Evolutionary conservation across 23 tunicate species (phyloP).

Genomic region (Styela plicata): DNA sequence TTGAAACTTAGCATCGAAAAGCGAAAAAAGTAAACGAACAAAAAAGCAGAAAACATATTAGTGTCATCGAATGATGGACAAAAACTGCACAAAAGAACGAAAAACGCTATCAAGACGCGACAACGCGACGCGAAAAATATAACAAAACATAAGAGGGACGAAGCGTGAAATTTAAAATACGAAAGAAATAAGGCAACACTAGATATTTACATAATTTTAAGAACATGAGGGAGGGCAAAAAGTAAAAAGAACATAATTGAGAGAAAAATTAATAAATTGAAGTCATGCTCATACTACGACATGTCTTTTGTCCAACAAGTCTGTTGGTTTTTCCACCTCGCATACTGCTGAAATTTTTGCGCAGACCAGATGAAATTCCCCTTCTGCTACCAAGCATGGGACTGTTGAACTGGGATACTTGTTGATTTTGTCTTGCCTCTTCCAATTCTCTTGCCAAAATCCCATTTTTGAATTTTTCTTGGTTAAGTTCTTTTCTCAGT

Average conservation of each 20-base stretch:
- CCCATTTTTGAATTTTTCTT: constrained; percentile 74
- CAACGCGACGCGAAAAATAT: not conserved
- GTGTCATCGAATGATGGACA: not conserved
- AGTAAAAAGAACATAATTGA: not conserved
- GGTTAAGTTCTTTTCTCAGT: constrained; percentile 60
- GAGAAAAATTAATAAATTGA: constrained; percentile 4
- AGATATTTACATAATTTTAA: not conserved
- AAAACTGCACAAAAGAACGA: not conserved
- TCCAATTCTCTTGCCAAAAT: constrained; percentile 70
- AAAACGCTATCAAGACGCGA: not conserved
- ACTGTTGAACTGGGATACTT: not conserved
- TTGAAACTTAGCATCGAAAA: not conserved
- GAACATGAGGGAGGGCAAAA: constrained; percentile 7
- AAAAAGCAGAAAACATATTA: not conserved
- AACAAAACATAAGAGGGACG: not conserved
- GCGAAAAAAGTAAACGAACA: not conserved
- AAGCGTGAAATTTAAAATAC: not conserved
- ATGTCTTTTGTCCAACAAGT: constrained; percentile 60
- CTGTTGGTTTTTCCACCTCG: constrained; percentile 74
- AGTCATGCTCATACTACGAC: constrained; percentile 67
- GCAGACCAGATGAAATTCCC: not conserved
- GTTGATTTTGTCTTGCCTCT: constrained; percentile 45
- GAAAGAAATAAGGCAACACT: not conserved
- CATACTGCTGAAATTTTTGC: constrained; percentile 38
- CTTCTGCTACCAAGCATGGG: not conserved